A percentile compares a stretch with the other conserved stretches of the same genome.
Conservation (phyloP, 2,888 invertebrate species). For the Chalcis sispes region DNA sequence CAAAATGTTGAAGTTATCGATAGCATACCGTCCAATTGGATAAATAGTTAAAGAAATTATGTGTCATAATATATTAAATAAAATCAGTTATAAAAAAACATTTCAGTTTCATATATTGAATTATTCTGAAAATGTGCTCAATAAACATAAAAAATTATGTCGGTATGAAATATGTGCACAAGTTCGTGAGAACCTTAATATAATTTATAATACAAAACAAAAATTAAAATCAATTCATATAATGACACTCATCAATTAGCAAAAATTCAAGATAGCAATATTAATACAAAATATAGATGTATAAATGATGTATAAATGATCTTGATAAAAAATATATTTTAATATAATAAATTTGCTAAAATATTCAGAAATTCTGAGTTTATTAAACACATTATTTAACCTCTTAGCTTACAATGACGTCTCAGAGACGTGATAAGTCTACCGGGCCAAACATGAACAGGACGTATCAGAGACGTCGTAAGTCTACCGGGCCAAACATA, state of each 20-base stretch:
- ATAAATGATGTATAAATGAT: too few species aligned
- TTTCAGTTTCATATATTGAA: slow-evolving; percentile 33
- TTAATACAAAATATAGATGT: not conserved
- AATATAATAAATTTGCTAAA: slow-evolving; percentile 46
- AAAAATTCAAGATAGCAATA: too few species aligned
- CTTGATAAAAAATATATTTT: slow-evolving; percentile 32
- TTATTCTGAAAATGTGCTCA: slow-evolving; percentile 22
- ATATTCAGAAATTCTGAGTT: slow-evolving; percentile 47
- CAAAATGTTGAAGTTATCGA: too few species aligned
- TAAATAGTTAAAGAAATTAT: too few species aligned
- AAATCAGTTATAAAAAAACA: slow-evolving; percentile 11
- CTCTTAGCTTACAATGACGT: too few species aligned
- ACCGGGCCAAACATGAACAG: too few species aligned
- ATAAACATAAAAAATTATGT: not conserved
- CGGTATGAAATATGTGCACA: slow-evolving; percentile 1
- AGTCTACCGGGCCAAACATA: too few species aligned
- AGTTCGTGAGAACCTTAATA: not conserved
- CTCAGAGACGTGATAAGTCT: too few species aligned
- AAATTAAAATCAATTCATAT: not conserved
- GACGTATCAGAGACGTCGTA: too few species aligned
- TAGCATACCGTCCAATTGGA: too few species aligned
- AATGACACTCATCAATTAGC: not conserved
- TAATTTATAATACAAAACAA: not conserved
- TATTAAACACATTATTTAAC: slow-evolving; percentile 48
- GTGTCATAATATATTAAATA: too few species aligned